These are phyloP conservation scores for Heliconius cydno DNA, from an alignment of 2,888 invertebrate species.

Conservation along the genomic window DNA sequence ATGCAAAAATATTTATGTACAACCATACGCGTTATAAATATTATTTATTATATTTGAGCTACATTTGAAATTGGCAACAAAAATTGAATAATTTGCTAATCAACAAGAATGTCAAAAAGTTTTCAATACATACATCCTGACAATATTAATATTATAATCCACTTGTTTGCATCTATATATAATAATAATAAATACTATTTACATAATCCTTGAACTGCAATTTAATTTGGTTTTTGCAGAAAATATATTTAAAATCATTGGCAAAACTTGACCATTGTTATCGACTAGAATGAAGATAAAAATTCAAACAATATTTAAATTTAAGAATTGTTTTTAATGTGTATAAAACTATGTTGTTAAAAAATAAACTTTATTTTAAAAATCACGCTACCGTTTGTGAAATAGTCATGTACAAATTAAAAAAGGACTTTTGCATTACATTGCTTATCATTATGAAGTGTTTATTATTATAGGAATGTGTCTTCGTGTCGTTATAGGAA, in stretches of 20 bases:
- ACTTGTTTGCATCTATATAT: not conserved
- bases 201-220: not conserved
- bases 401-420: not conserved
- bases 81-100: slow-evolving; percentile 2
- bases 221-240: not conserved
- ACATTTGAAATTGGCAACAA: slow-evolving; percentile 4
- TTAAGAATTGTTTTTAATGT: not conserved
- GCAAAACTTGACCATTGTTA: not conserved
- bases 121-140: not conserved
- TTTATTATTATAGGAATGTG: not conserved
- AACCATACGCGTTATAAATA: slow-evolving; percentile 23
- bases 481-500: too few species aligned
- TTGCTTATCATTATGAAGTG: not conserved
- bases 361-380: not conserved
- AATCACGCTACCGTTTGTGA: not conserved
- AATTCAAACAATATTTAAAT: not conserved
- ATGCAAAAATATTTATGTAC: slow-evolving; percentile 32
- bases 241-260: not conserved
- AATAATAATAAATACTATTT: not conserved
- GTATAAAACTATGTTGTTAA: not conserved
- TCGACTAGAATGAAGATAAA: not conserved
- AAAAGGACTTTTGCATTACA: not conserved
- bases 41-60: slow-evolving; percentile 21
- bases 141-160: not conserved
- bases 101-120: not conserved